Evolutionary conservation across 2,797 vertebrate species (phyloP), one percentile per base, ranked within the genome.

Genomic region (Heterohyrax brucei): DNA sequence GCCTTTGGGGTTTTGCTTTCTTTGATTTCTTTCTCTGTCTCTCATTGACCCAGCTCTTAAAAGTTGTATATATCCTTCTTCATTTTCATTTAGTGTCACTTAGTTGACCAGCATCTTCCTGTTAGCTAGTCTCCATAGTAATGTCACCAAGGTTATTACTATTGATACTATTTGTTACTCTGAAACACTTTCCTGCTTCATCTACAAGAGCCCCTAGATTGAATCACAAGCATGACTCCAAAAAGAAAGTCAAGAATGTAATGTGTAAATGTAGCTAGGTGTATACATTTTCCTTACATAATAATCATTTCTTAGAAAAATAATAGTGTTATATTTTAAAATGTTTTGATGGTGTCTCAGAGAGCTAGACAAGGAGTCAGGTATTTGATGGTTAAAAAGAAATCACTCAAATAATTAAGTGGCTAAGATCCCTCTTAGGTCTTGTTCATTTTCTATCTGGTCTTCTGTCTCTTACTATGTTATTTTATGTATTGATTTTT

Each of bases 361-460:
- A 59, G 53, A 94, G 26, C 85, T 48, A 64, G 14, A 62, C 56
- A 92, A 89, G 48, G 39, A 79, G 3, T 76, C 61, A 77, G 28
- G 79, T 10, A 93, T 68, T 50, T 91, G 72, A 61, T 30, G 66
- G 21, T 86, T 73, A 88, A 30, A 21, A 22, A 61, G 85, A 82
- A 91, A 24, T 93, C 12, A 75, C 64, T 96, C 1, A 33, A 85
- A 82, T 81, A 84, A 77, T n/a, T 39, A 94, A 83, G 28, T 73
- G 53, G 44, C 22, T 10, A 72, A 2, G 30, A 53, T n/a, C 18
- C 62, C 33, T 56, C 13, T 56, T 56, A 56, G 13, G 53, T 56
- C 53, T 56, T 56, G 53, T 16, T 3, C 53, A 24, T 87, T 93
- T 72, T 68, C 73, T 75, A 0, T 44, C 61, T 33, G 1, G 2